phyloP scores from a whole-genome alignment of 2,113 vertebrate species.

The Orycteropus afer region DNA sequence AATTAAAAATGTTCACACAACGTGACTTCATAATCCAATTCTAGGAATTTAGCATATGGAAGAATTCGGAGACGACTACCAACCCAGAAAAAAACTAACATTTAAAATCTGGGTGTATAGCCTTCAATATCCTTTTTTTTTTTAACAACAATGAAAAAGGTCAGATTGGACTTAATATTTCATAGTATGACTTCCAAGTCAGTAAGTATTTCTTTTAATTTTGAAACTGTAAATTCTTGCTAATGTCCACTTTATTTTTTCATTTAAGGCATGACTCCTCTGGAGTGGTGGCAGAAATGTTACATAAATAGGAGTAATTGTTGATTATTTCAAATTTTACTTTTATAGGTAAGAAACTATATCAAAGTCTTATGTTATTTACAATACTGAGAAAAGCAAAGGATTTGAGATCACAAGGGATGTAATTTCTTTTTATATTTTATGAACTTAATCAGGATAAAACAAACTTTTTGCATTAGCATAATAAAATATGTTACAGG shows the following conservation, averaged over 20 bases:
- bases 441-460: neutral
- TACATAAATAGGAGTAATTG: neutral
- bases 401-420: neutral
- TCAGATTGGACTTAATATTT: neutral
- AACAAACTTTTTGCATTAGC: neutral
- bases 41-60: neutral
- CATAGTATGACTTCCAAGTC: neutral
- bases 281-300: neutral
- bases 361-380: conserved; percentile 2
- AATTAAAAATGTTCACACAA: conserved; percentile 21
- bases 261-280: neutral
- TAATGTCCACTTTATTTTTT: neutral
- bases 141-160: conserved; percentile 15
- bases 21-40: conserved; percentile 24
- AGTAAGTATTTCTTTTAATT: neutral
- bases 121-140: neutral
- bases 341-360: conserved; percentile 34
- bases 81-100: neutral
- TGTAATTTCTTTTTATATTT: conserved; percentile 48
- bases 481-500: conserved; percentile 43
- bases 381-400: conserved; percentile 5
- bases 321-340: conserved; percentile 28
- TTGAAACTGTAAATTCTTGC: neutral
- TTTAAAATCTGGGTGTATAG: neutral
- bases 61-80: neutral